Conservation (phyloP, 2,888 invertebrate species). For the Tenthredo mesomela region DNA sequence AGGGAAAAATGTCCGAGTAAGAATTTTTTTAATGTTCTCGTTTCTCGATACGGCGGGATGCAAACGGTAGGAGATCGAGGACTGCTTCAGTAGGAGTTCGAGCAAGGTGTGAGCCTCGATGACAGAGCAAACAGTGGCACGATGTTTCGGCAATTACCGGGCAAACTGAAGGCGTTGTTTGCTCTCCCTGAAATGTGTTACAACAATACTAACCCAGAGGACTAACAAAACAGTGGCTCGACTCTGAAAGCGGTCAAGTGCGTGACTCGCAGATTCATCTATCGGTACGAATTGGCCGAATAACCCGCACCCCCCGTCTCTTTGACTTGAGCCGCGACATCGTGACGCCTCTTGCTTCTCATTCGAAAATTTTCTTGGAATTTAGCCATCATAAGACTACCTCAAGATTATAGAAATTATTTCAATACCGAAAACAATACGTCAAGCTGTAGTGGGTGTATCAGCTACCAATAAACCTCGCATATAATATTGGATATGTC, state of each 20-base stretch:
- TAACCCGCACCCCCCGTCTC: conserved; percentile 3
- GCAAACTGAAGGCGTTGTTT: conserved; percentile 67
- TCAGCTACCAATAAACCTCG: too few relatives aligned
- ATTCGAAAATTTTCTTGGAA: conserved; percentile 31
- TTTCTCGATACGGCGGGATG: conserved; percentile 14
- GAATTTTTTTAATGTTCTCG: not conserved
- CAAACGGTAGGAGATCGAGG: conserved; percentile 38
- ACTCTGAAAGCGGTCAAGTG: conserved; percentile 38
- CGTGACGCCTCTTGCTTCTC: conserved; percentile 35
- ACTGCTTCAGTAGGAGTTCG: conserved; percentile 45
- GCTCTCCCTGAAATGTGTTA: conserved; percentile 66
- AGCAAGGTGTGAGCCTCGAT: conserved; percentile 65
- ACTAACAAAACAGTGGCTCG: conserved; percentile 51
- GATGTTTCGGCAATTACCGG: conserved; percentile 73
- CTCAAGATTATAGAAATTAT: not conserved
- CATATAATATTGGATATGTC: too few relatives aligned
- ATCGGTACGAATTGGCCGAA: conserved; percentile 48
- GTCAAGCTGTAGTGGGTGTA: not conserved
- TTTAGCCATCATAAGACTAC: not conserved
- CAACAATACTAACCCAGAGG: conserved; percentile 63
- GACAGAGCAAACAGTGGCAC: conserved; percentile 72
- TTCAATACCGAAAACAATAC: not conserved
- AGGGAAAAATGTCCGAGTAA: not conserved
- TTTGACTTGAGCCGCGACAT: conserved; percentile 44
- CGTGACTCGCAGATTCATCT: conserved; percentile 47